Base-by-base conservation (phyloP, 2,888 invertebrate species). In the Eremobia ochroleuca region DNA sequence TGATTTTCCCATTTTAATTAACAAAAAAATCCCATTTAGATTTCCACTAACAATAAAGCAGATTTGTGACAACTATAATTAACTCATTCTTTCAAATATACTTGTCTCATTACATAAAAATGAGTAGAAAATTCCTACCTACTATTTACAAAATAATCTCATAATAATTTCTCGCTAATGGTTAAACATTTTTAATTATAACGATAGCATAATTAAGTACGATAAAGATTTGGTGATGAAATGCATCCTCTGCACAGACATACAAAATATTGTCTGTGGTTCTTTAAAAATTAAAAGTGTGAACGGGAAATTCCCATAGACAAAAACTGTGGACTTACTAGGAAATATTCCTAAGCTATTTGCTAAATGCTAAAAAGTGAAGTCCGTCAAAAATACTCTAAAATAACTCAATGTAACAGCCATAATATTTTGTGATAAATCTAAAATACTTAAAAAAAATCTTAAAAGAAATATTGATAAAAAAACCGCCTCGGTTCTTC, bases 201-300 rank as follows among this genome's bases (percentile, higher is more conserved):
- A 72, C 52, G 77, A 90, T 77, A 77, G 75, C 64, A 87, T 94
- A 93, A 86, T 95, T 95, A 95, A 95, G 95, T 95, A 95, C 94
- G 69, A 70, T 76, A 92, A 88, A 87, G 89, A 88, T 93, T 94
- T 93, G 93, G 93, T 93, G 92, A 90, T 92, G 89, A 94, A 94
- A 94, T 94, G 93, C 93, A 92, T 87, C 62, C 69, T 74, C 52
- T 75, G 59, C 76, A 73, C 65, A 80, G 46, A 68, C 58, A 37
- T 9, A 21, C 0, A 49, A 61, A 31, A 61, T 5, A 21, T 8
- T 46, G 40, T 59, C 81, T 77, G 58, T 72, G 62, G 64, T 69
- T 21, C 5, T 40, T 37, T 58, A 76, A 43, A 67, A 73, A 72
- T 59, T 59, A 73, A 62, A 71, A 72, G 31, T 73, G 55, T 46